Conservation (phyloP, 2,113 vertebrate genomes). For the Pelobates fuscus region DNA sequence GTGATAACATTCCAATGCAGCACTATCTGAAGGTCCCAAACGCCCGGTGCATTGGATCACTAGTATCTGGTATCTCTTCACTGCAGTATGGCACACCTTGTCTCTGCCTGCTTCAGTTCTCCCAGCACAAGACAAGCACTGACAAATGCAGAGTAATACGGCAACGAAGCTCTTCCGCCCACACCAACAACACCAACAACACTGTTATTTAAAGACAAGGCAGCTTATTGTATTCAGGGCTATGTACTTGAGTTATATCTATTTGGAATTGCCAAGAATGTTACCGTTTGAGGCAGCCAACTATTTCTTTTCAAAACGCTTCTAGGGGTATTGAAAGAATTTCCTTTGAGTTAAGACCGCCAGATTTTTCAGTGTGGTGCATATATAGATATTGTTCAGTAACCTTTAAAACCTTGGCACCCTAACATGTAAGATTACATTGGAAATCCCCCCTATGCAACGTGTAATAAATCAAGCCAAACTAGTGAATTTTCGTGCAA, state of each 20-base stretch:
- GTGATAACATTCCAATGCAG: slow-evolving; percentile 28
- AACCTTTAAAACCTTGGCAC: background rate
- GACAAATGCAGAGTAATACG: background rate
- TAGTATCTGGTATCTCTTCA: background rate
- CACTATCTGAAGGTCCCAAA: slow-evolving; percentile 15
- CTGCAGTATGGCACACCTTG: background rate
- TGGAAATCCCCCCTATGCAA: too few species aligned
- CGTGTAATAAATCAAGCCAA: too few species aligned
- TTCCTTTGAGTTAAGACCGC: background rate
- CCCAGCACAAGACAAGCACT: slow-evolving; percentile 7
- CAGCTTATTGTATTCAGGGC: slow-evolving; percentile 27
- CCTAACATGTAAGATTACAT: too few species aligned
- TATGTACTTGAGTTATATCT: slow-evolving; percentile 1
- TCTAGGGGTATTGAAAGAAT: background rate
- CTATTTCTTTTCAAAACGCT: background rate
- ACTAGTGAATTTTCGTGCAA: too few species aligned
- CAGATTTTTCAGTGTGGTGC: background rate
- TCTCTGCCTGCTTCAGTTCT: background rate
- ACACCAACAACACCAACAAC: background rate
- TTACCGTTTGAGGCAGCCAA: slow-evolving; percentile 5
- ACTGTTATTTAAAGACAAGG: slow-evolving; percentile 21
- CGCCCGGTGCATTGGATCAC: too few species aligned
- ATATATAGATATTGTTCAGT: background rate
- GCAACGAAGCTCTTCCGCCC: slow-evolving; percentile 9
- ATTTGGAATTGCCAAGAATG: slow-evolving; percentile 12